Conservation (phyloP, 1,140 invertebrate species). For the Drosophila murphyi region DNA sequence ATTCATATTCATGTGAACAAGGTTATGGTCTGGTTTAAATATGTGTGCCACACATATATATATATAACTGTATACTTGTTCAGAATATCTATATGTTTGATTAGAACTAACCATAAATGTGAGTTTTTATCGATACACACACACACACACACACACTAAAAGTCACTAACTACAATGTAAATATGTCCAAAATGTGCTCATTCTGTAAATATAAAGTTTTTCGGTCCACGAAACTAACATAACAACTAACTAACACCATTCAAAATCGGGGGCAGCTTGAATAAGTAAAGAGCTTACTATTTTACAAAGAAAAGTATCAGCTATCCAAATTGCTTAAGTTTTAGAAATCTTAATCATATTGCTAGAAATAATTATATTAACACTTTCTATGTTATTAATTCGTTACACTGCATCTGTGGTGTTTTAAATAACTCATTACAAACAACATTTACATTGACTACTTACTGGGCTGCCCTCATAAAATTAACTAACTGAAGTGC, state of each 20-base stretch:
- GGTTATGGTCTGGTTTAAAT: constrained; percentile 19
- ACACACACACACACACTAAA: constrained; percentile 30
- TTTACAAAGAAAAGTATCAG: background rate
- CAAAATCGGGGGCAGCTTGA: constrained; percentile 8
- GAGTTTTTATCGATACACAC: constrained; percentile 70
- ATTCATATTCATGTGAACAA: constrained; percentile 14
- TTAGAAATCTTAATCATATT: too few species aligned
- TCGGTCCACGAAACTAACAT: constrained; percentile 6
- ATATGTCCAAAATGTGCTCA: constrained; percentile 14
- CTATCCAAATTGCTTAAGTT: background rate
- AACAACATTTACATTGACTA: background rate
- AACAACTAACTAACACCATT: background rate
- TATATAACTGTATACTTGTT: constrained; percentile 5
- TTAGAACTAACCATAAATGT: constrained; percentile 58
- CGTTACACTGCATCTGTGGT: too few species aligned
- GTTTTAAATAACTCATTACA: background rate
- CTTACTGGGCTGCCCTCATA: constrained; percentile 26
- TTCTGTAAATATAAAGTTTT: constrained; percentile 21
- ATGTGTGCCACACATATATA: constrained; percentile 9
- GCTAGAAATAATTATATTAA: background rate
- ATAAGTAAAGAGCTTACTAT: background rate
- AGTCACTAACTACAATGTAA: constrained; percentile 36
- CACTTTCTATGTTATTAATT: background rate
- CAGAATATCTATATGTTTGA: constrained; percentile 18
- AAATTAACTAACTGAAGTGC: constrained; percentile 38